These are phyloP conservation scores for Copsychus sechellarum DNA, from an alignment of 2,113 vertebrate species.

Conservation along the genomic window DNA sequence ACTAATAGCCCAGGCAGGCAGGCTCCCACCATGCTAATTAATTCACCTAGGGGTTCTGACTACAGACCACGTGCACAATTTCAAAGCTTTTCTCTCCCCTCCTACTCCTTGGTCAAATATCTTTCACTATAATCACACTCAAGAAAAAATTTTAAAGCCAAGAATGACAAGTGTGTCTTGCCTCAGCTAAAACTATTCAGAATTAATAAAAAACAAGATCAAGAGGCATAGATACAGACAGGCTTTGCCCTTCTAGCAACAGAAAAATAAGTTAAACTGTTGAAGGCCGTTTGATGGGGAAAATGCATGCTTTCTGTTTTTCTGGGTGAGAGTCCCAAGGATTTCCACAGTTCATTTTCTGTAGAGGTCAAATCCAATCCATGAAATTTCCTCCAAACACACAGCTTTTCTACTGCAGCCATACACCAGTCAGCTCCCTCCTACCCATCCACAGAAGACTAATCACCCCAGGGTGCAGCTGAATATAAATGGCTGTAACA, in stretches of 20 bases:
- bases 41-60: background rate
- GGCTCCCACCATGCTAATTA: background rate
- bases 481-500: background rate
- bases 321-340: background rate
- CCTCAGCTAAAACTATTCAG: background rate
- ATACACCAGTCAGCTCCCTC: background rate
- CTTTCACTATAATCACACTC: background rate
- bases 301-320: background rate
- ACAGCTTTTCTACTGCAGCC: background rate
- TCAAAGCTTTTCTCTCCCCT: background rate
- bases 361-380: slow-evolving; percentile 7
- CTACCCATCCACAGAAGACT: background rate
- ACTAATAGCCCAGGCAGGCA: background rate
- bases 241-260: background rate
- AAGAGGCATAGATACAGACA: background rate
- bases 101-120: slow-evolving; percentile 1
- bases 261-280: background rate
- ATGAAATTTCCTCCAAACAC: background rate
- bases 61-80: background rate
- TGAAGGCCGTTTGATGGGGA: background rate
- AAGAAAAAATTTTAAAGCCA: background rate
- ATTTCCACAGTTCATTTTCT: slow-evolving; percentile 30
- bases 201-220: background rate
- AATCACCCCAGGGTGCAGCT: background rate
- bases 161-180: background rate